Evolutionary conservation across 2,797 vertebrate species (phyloP).

Genomic region (Cirrhinus molitorella): DNA sequence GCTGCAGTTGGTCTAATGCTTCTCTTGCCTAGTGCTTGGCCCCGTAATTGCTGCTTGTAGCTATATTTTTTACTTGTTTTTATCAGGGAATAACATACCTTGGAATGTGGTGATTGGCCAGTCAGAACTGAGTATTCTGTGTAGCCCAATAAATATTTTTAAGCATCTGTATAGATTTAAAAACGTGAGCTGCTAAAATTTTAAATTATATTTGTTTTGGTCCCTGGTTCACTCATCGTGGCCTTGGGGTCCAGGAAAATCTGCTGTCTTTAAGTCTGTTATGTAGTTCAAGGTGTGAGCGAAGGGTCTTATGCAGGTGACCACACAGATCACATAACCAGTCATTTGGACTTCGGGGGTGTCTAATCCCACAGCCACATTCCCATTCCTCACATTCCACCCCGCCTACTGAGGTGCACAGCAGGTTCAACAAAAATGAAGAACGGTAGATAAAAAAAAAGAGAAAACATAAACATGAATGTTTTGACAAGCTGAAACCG

Average conservation of each 20-base stretch:
- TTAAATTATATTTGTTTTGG: background rate
- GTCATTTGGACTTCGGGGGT: conserved; percentile 48
- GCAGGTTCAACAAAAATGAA: conserved; percentile 1
- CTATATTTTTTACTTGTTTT: too few relatives aligned
- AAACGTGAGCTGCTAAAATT: background rate
- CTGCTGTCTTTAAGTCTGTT: background rate
- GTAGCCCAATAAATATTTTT: too few relatives aligned
- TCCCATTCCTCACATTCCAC: conserved; percentile 58
- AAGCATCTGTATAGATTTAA: background rate
- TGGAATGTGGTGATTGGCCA: too few relatives aligned
- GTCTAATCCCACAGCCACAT: conserved; percentile 47
- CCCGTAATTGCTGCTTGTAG: too few relatives aligned
- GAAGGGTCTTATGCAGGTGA: conserved; percentile 45
- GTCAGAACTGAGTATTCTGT: too few relatives aligned
- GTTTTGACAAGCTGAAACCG: conserved; percentile 30
- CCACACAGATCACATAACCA: conserved; percentile 61
- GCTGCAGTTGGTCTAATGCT: too few relatives aligned
- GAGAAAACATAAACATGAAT: conserved; percentile 27
- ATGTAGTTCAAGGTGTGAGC: conserved; percentile 30
- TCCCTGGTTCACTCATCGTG: background rate
- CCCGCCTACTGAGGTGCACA: conserved; percentile 43
- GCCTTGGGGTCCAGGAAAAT: background rate
- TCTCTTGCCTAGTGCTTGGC: too few relatives aligned
- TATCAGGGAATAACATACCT: too few relatives aligned
- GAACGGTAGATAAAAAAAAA: background rate